Base-by-base conservation (phyloP, 1,140 invertebrate genomes). In the Hydropsyche tenuis region DNA sequence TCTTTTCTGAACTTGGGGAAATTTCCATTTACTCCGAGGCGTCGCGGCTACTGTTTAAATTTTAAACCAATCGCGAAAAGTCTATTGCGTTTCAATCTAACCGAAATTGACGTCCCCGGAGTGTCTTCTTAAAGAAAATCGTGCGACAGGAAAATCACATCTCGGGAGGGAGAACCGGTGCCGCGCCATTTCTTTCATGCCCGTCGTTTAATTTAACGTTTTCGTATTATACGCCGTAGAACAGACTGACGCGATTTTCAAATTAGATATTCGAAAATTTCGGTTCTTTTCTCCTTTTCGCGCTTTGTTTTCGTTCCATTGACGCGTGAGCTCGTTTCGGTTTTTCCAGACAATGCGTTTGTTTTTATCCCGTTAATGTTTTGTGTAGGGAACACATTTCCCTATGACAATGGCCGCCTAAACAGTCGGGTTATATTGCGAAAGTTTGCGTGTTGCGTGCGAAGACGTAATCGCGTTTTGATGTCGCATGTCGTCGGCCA, bases 401-500 rank as follows among this genome's bases (percentile, higher is more conserved):
- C 56, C 20, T 60, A 60, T 60, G 56, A 60, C 56, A 60, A 60
- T 60, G 56, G 56, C 7, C 18, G 56, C 25, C 56, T 60, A 60
- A 60, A 60, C 25, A 60, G 56, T 60, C 25, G 3, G 23, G 22
- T 60, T 60, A 37, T 37, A 51, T 68, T 25, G 65, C 65, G 9
- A 51, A 68, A 68, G 43, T 68, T 68, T 27, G 43, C 68, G 46
- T 43, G 65, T 70, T 60, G 68, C 68, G 68, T 70, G 68, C 23
- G 27, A 48, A 70, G 48, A 70, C 25, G 14, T 60, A 53, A 70
- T 70, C 68, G 27, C 48, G 68, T 27, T 20, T 56, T 56, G 48
- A 70, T 70, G 68, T 70, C 68, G 68, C 68, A 70, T 70, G 68
- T 70, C 68, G 68, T 70, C 48, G 68, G 30, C 51, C 25, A 70